Percentiles rank a stretch among this genome's conserved stretches.
Evolutionary conservation across 1,140 invertebrate genomes (phyloP).

Genomic region (Gonioctena quinquepunctata): DNA sequence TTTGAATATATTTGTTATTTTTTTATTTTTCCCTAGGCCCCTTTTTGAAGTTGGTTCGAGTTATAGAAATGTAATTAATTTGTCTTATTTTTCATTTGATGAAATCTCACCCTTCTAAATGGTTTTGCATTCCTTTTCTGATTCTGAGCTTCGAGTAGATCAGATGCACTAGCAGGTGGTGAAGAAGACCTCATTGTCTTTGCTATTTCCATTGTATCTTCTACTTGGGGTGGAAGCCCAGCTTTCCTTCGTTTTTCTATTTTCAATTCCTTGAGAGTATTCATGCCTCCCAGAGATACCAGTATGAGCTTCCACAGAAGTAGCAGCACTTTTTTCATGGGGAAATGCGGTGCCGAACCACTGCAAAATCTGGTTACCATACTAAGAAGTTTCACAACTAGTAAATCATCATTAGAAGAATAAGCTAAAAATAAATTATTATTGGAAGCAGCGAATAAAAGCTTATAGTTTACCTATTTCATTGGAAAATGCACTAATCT

Average conservation of each 20-base stretch:
- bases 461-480: conserved; percentile 80
- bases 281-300: conserved; percentile 86
- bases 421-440: conserved; percentile 24
- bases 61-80: not conserved
- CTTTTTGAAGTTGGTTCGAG: not conserved
- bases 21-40: not conserved
- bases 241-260: conserved; percentile 66
- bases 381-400: conserved; percentile 85
- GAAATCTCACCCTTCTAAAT: conserved; percentile 63
- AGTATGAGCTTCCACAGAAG: conserved; percentile 94
- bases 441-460: not conserved
- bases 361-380: conserved; percentile 96
- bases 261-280: conserved; percentile 62
- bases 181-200: conserved; percentile 92
- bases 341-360: conserved; percentile 92
- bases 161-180: conserved; percentile 89
- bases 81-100: not conserved
- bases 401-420: conserved; percentile 73
- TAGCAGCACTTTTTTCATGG: conserved; percentile 97
- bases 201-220: conserved; percentile 93
- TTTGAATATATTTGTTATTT: too few relatives aligned
- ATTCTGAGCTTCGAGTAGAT: conserved; percentile 88
- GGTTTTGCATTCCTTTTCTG: conserved; percentile 70
- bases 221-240: conserved; percentile 75
- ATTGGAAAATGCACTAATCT: conserved; percentile 75